Percentiles rank a stretch among this genome's conserved stretches.
Conservation (phyloP, 2,797 vertebrate species). For the Lerista edwardsae region DNA sequence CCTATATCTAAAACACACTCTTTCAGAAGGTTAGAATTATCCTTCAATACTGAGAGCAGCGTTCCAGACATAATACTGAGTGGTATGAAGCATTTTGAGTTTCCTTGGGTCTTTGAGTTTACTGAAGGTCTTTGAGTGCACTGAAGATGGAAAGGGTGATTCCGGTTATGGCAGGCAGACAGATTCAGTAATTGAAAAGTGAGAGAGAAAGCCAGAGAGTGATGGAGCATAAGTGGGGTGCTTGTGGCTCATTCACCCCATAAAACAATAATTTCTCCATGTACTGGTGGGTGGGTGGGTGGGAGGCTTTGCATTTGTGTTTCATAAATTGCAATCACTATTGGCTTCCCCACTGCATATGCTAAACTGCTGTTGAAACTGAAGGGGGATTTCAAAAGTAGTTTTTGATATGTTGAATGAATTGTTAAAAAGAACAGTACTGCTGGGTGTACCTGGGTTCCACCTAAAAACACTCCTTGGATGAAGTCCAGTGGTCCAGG, state of each 20-base stretch:
- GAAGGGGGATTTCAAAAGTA: neutral
- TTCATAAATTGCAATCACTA: neutral
- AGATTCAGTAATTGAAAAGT: neutral
- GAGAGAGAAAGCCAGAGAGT: too few relatives aligned
- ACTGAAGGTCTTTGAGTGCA: too few relatives aligned
- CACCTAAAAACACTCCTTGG: neutral
- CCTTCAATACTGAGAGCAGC: neutral
- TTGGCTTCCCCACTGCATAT: neutral
- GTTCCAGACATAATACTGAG: neutral
- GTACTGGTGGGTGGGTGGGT: neutral
- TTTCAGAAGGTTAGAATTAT: neutral
- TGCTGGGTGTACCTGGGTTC: too few relatives aligned
- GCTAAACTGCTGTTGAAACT: neutral
- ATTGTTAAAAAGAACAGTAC: too few relatives aligned
- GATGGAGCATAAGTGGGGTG: neutral
- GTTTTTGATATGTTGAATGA: neutral
- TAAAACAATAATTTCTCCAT: neutral
- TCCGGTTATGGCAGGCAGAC: too few relatives aligned
- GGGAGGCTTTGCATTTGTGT: neutral
- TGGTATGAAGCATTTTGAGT: neutral
- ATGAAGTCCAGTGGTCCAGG: neutral
- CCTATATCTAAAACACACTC: neutral
- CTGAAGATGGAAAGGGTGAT: neutral
- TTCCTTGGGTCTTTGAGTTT: too few relatives aligned
- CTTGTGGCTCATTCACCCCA: neutral